phyloP scores from a whole-genome alignment of 2,113 vertebrate genomes.

The Amazona vittata region DNA sequence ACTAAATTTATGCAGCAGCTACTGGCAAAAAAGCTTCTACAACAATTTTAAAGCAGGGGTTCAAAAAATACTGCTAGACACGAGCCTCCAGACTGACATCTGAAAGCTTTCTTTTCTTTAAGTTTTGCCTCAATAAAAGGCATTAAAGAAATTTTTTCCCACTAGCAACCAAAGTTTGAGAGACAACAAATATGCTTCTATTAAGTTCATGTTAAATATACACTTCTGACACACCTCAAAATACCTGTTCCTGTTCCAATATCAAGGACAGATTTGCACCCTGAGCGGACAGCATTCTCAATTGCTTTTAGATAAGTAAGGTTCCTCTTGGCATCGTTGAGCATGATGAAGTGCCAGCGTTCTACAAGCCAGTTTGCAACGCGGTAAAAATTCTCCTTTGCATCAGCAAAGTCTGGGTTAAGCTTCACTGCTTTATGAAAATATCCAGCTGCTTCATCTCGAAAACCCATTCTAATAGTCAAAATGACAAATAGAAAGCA shows the following conservation, averaged over 20 bases:
- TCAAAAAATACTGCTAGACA: neutral
- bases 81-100: neutral
- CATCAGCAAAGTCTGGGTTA: conserved; percentile 88
- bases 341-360: conserved; percentile 98
- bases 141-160: neutral
- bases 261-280: conserved; percentile 89
- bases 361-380: conserved; percentile 98
- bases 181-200: neutral
- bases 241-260: conserved; percentile 97
- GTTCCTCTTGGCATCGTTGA: conserved; percentile 92
- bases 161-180: neutral
- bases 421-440: conserved; percentile 95
- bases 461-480: conserved; percentile 90
- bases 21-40: neutral
- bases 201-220: neutral
- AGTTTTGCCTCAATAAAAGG: neutral
- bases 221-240: conserved; percentile 80
- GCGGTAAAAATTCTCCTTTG: conserved; percentile 95
- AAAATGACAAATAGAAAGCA: neutral
- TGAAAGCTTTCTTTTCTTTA: neutral
- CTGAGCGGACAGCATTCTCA: conserved; percentile 83
- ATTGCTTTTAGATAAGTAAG: conserved; percentile 90
- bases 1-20: neutral
- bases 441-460: conserved; percentile 95
- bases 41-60: neutral